Evolutionary conservation across 2,113 vertebrate genomes (phyloP).

Genomic region (Illadopsis cleaveri): DNA sequence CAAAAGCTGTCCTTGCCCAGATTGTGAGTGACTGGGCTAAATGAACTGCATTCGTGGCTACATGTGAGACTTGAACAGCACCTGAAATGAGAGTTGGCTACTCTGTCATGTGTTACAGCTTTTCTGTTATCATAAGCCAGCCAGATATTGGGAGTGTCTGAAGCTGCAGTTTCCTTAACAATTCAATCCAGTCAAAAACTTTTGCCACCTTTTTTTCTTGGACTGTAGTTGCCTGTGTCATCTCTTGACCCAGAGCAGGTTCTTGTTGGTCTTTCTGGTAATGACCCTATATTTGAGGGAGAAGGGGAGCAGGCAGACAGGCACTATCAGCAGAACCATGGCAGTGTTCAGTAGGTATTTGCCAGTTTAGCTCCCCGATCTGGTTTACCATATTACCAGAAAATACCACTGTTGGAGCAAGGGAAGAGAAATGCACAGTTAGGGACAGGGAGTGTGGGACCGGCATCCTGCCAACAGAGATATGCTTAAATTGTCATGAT

Average conservation of each 20-base stretch:
- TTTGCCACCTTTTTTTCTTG: not conserved
- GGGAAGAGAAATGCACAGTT: not conserved
- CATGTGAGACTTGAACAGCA: not conserved
- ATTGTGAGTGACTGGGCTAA: not conserved
- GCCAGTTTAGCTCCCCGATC: not conserved
- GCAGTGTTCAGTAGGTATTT: not conserved
- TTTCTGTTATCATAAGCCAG: not conserved
- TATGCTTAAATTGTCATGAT: not conserved
- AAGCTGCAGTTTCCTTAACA: not conserved
- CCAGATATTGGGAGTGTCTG: not conserved
- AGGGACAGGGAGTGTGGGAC: not conserved
- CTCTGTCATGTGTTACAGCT: not conserved
- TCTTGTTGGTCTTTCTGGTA: not conserved
- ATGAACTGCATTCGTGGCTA: not conserved
- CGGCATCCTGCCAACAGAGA: not conserved
- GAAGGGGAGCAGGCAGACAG: not conserved
- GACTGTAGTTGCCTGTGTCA: not conserved
- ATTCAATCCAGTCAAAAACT: not conserved
- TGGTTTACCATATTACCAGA: not conserved
- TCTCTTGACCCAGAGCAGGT: not conserved
- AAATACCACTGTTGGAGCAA: not conserved
- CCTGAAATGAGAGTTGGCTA: not conserved
- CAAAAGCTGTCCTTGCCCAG: not conserved
- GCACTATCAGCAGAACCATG: not conserved
- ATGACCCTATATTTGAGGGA: not conserved